Evolutionary conservation across 1,140 invertebrate genomes (phyloP).

Genomic region (Doryteuthis pealeii): DNA sequence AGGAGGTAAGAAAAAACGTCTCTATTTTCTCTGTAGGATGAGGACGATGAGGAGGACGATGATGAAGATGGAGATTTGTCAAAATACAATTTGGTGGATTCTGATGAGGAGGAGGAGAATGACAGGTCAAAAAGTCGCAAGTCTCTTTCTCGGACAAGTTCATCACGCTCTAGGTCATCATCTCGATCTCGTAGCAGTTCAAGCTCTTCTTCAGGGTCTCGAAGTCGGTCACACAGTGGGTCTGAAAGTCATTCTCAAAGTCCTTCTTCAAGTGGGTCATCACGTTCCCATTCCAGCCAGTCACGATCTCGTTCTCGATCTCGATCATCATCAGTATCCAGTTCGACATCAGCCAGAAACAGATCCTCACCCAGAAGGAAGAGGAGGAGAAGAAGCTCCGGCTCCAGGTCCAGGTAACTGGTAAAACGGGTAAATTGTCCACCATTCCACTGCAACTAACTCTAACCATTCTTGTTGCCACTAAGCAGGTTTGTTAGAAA

Average conservation of each 20-base stretch:
- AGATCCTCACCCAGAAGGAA: not conserved
- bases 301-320: constrained; percentile 4
- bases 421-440: constrained; percentile 42
- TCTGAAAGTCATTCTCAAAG: constrained; percentile 3
- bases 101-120: constrained; percentile 26
- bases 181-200: constrained; percentile 31
- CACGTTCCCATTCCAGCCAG: constrained; percentile 12
- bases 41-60: constrained; percentile 25
- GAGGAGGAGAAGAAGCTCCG: constrained; percentile 15
- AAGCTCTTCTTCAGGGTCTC: constrained; percentile 24
- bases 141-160: constrained; percentile 12
- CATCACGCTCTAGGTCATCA: constrained; percentile 35
- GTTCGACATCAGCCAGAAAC: constrained; percentile 3
- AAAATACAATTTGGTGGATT: constrained; percentile 77
- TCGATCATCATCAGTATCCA: constrained; percentile 23
- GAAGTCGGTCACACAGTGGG: constrained; percentile 27
- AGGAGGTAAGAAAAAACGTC: too few species aligned
- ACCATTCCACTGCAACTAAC: constrained; percentile 18
- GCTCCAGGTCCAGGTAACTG: constrained; percentile 50
- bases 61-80: constrained; percentile 68
- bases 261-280: not conserved
- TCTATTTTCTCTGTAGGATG: too few species aligned
- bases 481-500: constrained; percentile 17
- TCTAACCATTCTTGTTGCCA: constrained; percentile 18
- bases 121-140: constrained; percentile 13